A percentile compares a stretch with the other conserved stretches of the same genome.
Evolutionary conservation across 2,888 invertebrate species (phyloP).

Genomic region (Ctenicera cuprea): DNA sequence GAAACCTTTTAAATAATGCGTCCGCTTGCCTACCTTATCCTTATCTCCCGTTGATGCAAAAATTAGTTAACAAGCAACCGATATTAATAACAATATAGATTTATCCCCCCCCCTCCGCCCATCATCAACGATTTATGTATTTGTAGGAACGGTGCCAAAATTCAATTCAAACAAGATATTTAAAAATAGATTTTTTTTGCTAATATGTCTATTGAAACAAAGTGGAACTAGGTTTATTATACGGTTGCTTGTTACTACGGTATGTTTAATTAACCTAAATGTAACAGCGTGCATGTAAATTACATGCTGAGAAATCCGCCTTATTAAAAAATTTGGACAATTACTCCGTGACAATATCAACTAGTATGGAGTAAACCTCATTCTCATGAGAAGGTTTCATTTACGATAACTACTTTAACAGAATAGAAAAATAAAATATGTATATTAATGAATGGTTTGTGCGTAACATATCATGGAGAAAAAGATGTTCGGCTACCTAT

Average conservation of each 20-base stretch:
- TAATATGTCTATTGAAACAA: too few relatives aligned
- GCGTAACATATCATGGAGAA: too few relatives aligned
- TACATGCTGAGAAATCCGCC: background rate
- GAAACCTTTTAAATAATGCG: background rate
- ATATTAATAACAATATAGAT: background rate
- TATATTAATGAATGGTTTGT: background rate
- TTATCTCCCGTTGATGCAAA: conserved; percentile 2
- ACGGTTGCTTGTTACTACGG: background rate
- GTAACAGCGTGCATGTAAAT: background rate
- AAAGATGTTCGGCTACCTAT: too few relatives aligned
- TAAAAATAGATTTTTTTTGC: too few relatives aligned
- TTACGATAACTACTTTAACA: background rate
- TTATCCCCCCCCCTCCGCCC: too few relatives aligned
- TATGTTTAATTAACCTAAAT: background rate
- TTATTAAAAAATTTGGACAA: conserved; percentile 13
- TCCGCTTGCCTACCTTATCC: conserved; percentile 8
- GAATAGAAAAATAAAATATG: background rate
- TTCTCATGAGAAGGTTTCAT: conserved; percentile 4
- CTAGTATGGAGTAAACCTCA: background rate
- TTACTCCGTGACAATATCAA: background rate
- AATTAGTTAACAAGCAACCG: conserved; percentile 2
- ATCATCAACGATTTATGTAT: too few relatives aligned
- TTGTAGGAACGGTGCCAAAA: too few relatives aligned
- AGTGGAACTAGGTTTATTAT: too few relatives aligned
- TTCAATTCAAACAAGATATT: too few relatives aligned